A percentile compares a stretch with the other conserved stretches of the same genome.
phyloP scores from a whole-genome alignment of 2,797 vertebrate species.

The Pseudochirops corinnae region DNA sequence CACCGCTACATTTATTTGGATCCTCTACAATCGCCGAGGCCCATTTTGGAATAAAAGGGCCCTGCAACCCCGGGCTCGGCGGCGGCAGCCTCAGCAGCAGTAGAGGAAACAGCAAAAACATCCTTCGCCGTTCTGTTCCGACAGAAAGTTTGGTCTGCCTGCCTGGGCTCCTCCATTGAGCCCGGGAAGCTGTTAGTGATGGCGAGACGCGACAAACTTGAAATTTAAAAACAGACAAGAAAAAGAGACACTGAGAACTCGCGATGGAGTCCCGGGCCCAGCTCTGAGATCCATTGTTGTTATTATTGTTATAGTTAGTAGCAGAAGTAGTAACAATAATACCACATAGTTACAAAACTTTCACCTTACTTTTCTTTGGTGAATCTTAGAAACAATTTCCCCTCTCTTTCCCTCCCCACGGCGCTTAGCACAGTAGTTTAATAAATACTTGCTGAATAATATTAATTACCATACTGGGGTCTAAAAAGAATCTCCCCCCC shows the following conservation, averaged over 20 bases:
- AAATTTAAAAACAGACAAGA: constrained; percentile 72
- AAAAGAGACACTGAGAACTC: constrained; percentile 73
- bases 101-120: constrained; percentile 47
- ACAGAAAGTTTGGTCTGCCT: constrained; percentile 67
- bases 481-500: neutral
- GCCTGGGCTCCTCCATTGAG: constrained; percentile 60
- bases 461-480: neutral
- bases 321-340: constrained; percentile 75
- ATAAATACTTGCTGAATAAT: neutral
- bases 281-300: constrained; percentile 60
- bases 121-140: constrained; percentile 69
- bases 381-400: constrained; percentile 55
- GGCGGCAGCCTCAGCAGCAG: neutral
- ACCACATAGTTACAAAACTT: constrained; percentile 74
- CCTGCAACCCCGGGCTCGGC: constrained; percentile 70
- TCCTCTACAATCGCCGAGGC: constrained; percentile 82
- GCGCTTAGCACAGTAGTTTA: neutral
- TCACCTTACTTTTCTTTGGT: constrained; percentile 71
- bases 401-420: constrained; percentile 31
- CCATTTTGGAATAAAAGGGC: constrained; percentile 83
- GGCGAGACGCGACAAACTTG: constrained; percentile 73
- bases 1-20: constrained; percentile 86
- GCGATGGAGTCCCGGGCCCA: constrained; percentile 75
- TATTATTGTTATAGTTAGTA: constrained; percentile 80
- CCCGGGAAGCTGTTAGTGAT: constrained; percentile 72